Conservation (phyloP, 2,113 vertebrate species). For the Sterrhoptilus dennistouni region DNA sequence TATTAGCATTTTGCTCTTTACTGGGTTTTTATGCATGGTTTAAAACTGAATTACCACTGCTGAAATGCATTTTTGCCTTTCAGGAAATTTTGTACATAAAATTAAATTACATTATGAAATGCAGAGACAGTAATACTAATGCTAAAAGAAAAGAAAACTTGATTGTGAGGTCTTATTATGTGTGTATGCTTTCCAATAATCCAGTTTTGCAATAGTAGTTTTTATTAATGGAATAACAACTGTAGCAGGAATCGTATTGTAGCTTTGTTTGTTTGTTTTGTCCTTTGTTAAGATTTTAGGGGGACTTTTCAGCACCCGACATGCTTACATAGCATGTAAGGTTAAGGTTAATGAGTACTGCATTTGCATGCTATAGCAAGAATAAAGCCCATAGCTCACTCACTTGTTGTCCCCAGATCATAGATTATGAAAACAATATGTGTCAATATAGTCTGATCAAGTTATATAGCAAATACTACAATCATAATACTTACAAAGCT, state of each 20-base stretch:
- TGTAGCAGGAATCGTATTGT: background rate
- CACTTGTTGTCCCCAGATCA: background rate
- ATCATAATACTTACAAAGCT: background rate
- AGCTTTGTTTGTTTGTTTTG: background rate
- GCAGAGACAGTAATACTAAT: background rate
- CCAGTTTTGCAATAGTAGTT: background rate
- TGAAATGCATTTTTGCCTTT: conserved; percentile 58
- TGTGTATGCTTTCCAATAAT: background rate
- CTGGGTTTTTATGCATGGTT: conserved; percentile 63
- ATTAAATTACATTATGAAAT: conserved; percentile 60
- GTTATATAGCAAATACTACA: background rate
- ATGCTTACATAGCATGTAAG: background rate
- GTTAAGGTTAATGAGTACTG: background rate
- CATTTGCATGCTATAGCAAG: background rate
- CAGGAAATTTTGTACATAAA: conserved; percentile 58
- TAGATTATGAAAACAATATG: background rate
- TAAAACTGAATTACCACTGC: conserved; percentile 53
- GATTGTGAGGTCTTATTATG: background rate
- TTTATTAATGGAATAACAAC: background rate
- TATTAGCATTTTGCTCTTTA: conserved; percentile 49
- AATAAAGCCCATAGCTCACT: background rate
- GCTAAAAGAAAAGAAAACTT: background rate
- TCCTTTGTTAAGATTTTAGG: background rate
- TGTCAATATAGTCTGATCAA: background rate
- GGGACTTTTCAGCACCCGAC: background rate